Evolutionary conservation across 2,113 vertebrate genomes (phyloP), one percentile per base, ranked within the genome.

Genomic region (Actinemys pallida): DNA sequence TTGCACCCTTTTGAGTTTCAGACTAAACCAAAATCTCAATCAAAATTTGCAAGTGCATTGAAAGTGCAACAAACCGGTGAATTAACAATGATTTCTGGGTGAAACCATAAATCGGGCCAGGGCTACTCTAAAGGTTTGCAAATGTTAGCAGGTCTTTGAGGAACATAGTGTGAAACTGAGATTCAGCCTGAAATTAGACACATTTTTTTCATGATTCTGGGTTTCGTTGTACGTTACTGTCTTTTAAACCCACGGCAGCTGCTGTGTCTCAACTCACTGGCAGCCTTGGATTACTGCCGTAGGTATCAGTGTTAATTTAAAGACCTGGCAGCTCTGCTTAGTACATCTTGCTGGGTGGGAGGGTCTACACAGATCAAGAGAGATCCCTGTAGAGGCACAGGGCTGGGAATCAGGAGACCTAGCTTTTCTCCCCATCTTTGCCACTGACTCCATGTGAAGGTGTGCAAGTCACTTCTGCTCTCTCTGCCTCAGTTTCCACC

Each of bases 361-460:
- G 0, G 0, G 0, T 3, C 83, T 62, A 17, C 0, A 0, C 7
- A 50, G 25, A 29, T 11, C 1, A 35, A 81, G 82, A 79, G 57
- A 17, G 35, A 93, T 72, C 19, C 24, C 10, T 84, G 53, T 22
- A 54, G 53, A 54, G 53, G 1, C 25, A 11, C 6, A 39, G 2
- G 8, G 93, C 47, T 19, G 3, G 57, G 79, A 29, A 5, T 2
- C 2, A 72, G 29, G 65, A 80, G 39, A 14, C 50, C 10, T 69
- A 11, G 20, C 56, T 83, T 89, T 27, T 0, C 0, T 12, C 35
- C 59, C 5, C 42, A 31, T 12, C 50, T 92, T 65, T 88, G n/a
- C 53, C 54, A 31, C 59, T 54, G 1, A 4, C 59, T 87, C 4
- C 0, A 35, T 10, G 0, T 49, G 80, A 2, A 72, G 79, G 25